These are phyloP conservation scores for Caenorhabditis wallacei DNA, from an alignment of 2,888 invertebrate genomes.

Conservation along the genomic window DNA sequence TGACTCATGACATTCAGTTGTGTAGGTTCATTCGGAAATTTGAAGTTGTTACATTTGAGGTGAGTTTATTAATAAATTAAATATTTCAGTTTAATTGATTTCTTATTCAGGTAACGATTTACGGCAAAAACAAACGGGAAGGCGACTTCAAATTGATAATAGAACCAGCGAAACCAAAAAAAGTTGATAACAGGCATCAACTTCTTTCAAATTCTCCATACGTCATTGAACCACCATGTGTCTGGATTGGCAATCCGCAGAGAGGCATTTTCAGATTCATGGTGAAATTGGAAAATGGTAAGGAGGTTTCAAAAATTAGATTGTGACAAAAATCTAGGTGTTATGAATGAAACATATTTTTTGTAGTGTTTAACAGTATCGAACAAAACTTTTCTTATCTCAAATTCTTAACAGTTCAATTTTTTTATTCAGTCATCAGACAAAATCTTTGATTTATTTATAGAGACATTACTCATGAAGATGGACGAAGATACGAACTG, in stretches of 20 bases:
- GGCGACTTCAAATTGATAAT: slow-evolving; percentile 52
- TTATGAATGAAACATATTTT: too few relatives aligned
- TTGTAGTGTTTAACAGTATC: too few relatives aligned
- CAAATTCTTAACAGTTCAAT: too few relatives aligned
- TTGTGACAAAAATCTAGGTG: too few relatives aligned
- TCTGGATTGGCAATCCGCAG: slow-evolving; percentile 36
- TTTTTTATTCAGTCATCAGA: background rate
- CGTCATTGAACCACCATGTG: slow-evolving; percentile 38
- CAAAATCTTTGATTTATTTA: background rate
- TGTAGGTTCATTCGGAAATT: slow-evolving; percentile 10
- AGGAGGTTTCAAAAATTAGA: background rate
- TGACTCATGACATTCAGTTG: slow-evolving; percentile 27
- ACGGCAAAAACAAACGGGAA: slow-evolving; percentile 38
- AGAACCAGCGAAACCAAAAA: slow-evolving; percentile 33
- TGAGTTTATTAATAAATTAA: background rate
- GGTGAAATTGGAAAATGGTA: slow-evolving; percentile 37
- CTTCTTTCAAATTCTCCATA: background rate
- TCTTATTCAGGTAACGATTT: slow-evolving; percentile 26
- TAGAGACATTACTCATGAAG: slow-evolving; percentile 26
- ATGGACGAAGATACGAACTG: slow-evolving; percentile 33
- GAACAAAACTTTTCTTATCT: too few relatives aligned
- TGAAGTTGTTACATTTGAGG: slow-evolving; percentile 24
- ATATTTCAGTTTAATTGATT: background rate
- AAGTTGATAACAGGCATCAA: slow-evolving; percentile 22
- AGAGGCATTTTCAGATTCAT: slow-evolving; percentile 37